Conservation (phyloP, 2,113 vertebrate species). For the Lycaon pictus region DNA sequence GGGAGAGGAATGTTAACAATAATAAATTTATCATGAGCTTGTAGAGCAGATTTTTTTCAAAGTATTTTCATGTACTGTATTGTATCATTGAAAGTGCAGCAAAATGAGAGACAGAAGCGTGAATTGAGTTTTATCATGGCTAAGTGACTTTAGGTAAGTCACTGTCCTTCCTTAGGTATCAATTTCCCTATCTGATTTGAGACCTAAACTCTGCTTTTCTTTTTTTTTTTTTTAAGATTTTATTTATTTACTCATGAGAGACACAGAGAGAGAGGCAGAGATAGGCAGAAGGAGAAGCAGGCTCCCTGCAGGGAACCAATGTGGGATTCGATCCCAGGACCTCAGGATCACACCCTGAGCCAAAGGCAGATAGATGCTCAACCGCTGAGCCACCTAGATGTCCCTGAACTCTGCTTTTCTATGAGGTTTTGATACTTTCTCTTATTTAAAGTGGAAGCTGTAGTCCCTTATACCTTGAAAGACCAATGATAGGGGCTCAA, state of each 20-base stretch:
- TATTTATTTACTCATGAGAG: too few relatives aligned
- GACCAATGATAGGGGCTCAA: not conserved
- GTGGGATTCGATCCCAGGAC: too few relatives aligned
- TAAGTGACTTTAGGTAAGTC: not conserved
- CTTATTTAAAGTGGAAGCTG: constrained; percentile 8
- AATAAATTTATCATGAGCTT: constrained; percentile 53
- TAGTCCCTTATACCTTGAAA: not conserved
- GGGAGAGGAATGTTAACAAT: constrained; percentile 50
- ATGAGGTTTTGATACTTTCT: not conserved
- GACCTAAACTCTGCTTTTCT: not conserved
- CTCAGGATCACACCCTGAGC: too few relatives aligned
- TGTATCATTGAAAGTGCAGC: not conserved
- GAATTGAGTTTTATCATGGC: not conserved
- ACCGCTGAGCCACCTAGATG: too few relatives aligned
- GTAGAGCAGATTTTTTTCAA: constrained; percentile 19
- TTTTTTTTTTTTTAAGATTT: too few relatives aligned
- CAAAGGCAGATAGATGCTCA: too few relatives aligned
- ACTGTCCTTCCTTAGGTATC: not conserved
- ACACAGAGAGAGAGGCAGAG: too few relatives aligned
- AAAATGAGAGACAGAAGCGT: not conserved
- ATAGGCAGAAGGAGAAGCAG: too few relatives aligned
- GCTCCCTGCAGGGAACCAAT: too few relatives aligned
- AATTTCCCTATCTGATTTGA: not conserved
- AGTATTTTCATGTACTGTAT: constrained; percentile 5
- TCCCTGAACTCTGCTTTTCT: not conserved